Evolutionary conservation across 2,113 vertebrate genomes (phyloP).

Genomic region (Dryoscopus gambensis): DNA sequence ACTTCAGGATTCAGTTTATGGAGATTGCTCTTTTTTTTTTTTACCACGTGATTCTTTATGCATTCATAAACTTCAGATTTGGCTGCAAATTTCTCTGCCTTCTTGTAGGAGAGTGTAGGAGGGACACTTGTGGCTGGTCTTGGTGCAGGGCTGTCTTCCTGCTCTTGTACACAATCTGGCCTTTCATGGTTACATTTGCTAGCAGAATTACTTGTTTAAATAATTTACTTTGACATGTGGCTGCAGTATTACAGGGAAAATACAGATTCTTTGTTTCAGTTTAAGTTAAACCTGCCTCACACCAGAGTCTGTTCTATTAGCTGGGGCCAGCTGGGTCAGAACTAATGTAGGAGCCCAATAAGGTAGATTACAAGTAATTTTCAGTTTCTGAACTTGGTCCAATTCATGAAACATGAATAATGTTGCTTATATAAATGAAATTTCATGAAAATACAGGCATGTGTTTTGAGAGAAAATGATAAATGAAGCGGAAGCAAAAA

Average conservation of each 20-base stretch:
- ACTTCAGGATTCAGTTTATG: neutral
- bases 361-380: neutral
- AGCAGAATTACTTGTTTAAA: slow-evolving; percentile 9
- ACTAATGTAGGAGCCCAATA: neutral
- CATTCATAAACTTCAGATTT: neutral
- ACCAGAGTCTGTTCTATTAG: neutral
- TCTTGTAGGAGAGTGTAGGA: neutral
- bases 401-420: neutral
- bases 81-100: neutral
- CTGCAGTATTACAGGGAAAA: neutral
- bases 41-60: neutral
- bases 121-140: neutral
- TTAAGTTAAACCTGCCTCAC: neutral
- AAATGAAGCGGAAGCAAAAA: slow-evolving; percentile 1
- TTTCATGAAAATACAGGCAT: neutral
- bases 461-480: slow-evolving; percentile 23
- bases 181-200: slow-evolving; percentile 25
- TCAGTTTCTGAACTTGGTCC: neutral
- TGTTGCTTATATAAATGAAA: neutral
- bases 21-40: neutral
- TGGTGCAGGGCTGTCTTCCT: neutral
- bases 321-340: neutral
- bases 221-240: slow-evolving; percentile 6
- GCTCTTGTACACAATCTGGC: neutral
- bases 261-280: slow-evolving; percentile 17